Evolutionary conservation across 2,113 vertebrate genomes (phyloP).

Genomic region (Fukomys damarensis): DNA sequence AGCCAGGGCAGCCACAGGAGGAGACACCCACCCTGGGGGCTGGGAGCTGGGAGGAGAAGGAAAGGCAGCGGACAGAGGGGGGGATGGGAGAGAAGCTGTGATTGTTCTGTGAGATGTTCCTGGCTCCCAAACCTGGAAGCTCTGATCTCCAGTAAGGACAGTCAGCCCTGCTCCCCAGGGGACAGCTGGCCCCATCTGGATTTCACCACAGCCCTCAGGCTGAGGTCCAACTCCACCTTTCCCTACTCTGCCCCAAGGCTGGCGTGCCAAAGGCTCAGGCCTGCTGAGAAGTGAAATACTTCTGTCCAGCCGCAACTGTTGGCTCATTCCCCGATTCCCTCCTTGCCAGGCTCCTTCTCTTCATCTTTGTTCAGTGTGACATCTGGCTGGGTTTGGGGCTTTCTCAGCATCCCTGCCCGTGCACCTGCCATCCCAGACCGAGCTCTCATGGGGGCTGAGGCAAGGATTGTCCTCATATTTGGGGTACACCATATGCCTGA

Average conservation of each 20-base stretch:
- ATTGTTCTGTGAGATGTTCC: neutral
- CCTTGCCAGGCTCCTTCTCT: neutral
- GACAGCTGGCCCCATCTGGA: neutral
- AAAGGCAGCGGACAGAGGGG: neutral
- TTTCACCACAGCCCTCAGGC: no score
- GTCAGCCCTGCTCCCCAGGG: neutral
- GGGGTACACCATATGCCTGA: neutral
- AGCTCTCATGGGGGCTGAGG: neutral
- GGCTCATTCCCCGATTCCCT: fast-evolving
- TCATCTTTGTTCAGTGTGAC: neutral
- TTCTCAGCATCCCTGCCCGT: neutral
- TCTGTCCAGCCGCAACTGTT: neutral
- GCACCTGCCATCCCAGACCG: no score
- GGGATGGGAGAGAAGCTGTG: neutral
- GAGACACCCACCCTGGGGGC: no score
- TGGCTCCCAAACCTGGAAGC: neutral
- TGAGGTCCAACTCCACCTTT: neutral
- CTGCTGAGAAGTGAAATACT: neutral
- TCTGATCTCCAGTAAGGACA: neutral
- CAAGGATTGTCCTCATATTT: neutral
- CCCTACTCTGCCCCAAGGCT: neutral
- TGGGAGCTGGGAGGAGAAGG: neutral
- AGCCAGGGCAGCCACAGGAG: neutral
- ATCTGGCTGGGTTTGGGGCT: neutral
- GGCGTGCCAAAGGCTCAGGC: neutral